phyloP scores from a whole-genome alignment of 2,113 vertebrate species.

The Tachysurus fulvidraco region DNA sequence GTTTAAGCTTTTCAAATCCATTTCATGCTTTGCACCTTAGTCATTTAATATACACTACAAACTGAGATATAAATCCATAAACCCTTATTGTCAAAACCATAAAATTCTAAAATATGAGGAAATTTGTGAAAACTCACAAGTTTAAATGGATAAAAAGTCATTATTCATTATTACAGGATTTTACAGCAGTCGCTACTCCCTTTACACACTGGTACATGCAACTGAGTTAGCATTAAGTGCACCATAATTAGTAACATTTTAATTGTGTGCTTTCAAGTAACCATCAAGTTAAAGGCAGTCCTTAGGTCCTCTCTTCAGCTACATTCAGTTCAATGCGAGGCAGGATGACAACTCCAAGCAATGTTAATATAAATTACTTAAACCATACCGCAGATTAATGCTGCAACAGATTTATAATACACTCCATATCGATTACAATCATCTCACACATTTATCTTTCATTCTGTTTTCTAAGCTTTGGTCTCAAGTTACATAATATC shows the following conservation, averaged over 20 bases:
- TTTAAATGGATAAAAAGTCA: background rate
- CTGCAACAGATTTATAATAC: background rate
- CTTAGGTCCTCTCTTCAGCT: background rate
- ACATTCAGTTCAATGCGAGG: background rate
- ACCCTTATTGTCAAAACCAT: background rate
- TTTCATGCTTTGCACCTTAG: background rate
- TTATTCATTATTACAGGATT: background rate
- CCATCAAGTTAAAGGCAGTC: background rate
- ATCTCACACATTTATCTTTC: background rate
- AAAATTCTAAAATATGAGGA: background rate
- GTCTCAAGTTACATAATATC: conserved; percentile 1
- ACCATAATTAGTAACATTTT: background rate
- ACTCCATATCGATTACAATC: background rate
- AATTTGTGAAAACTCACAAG: background rate
- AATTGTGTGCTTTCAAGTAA: background rate
- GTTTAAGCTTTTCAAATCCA: background rate
- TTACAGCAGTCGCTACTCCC: background rate
- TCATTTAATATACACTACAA: background rate
- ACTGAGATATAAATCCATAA: background rate
- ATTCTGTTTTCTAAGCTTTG: background rate
- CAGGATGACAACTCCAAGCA: background rate
- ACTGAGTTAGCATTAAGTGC: background rate
- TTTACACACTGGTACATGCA: background rate
- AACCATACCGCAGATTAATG: background rate
- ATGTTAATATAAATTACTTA: background rate